Base-by-base conservation (phyloP, 2,888 invertebrate species). In the Melangyna quadrimaculata region DNA sequence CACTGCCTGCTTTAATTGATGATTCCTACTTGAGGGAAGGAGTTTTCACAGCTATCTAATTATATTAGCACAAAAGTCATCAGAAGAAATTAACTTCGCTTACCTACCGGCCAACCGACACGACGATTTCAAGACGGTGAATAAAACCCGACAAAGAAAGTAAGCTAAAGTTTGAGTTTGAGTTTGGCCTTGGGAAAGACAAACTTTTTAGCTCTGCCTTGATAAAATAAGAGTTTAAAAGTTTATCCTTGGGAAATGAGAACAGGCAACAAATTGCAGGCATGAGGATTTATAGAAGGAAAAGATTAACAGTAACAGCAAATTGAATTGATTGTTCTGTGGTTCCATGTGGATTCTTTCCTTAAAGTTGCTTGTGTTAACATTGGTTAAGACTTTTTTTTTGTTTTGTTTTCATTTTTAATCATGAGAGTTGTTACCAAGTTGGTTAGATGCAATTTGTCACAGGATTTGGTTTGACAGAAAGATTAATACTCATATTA, bases 281-380 rank as follows among this genome's bases (percentile, higher is more conserved):
- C 40, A 59, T 51, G 73, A 51, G 59, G 51, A 59, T 67, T 73
- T 73, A 63, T 43, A 63, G 63, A 63, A 63, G 59, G 51, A 59
- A 51, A 53, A 59, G 78, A 79, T 79, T 67, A 79, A 43, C 43
- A 79, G 51, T 57, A 67, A 67, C 78, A 79, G 51, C 57, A 59
- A 79, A 79, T 79, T 73, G 59, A 79, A 73, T 79, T 67, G 73
- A 73, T 40, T 72, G 65, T 45, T 63, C 14, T 55, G 73, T 17
- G 57, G 48, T 59, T 73, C 53, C 24, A 59, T 65, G 67, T 73
- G 43, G 67, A 40, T 79, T 40, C 67, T n/a, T 67, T 67, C 51
- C 72, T 65, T 72, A 48, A 37, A 45, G 55, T 63, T 72, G 72
- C 65, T 65, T 57, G 32, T 19, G 40, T 59, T 37, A 78, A 78